Base-by-base conservation (phyloP, 2,113 vertebrate genomes). In the Mugil cephalus region DNA sequence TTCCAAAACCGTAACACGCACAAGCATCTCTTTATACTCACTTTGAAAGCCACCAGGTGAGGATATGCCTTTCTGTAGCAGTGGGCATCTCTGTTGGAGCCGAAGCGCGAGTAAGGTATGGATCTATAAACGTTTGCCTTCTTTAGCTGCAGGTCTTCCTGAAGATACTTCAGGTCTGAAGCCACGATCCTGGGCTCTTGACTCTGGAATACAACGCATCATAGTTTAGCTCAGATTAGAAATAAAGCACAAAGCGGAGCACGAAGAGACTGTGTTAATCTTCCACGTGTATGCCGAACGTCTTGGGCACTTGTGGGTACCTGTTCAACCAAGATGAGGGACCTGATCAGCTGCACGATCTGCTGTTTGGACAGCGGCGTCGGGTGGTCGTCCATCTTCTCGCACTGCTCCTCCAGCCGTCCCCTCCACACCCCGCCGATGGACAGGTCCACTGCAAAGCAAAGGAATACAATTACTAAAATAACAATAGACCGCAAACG, bases 61-160 rank as follows among this genome's bases (percentile, higher is more conserved):
- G 91, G 92, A 24, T 87, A 92, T 0, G 94, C 94, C 67, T 94
- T 94, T 7, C 93, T 90, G 83, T 91, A 94, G 55, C 93, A 94
- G 90, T 92, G 92, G 1, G 93, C 91, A 1, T 94, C 93, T 21
- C 93, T 78, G 79, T 94, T 94, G 59, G 93, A 94, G 54, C 88
- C 89, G 3, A 94, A 87, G 2, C 93, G 85, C 0, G 93, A 94
- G 58, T 94, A 93, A 0, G 93, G 94, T 53, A 94, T 94, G n/a
- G 94, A 93, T 13, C 90, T 79, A 63, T 90, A 94, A 4, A 94
- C 86, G n/a, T 85, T 93, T 4, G 79, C 55, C 76, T 94, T 94
- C 69, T 90, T 92, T 8, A 92, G 75, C 0, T 94, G 92, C 39
- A 94, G 77, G 69, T 94, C 91, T 1, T 93, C 92, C 53, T 93